Conservation (phyloP, 2,113 vertebrate species). For the Aramus guarauna region DNA sequence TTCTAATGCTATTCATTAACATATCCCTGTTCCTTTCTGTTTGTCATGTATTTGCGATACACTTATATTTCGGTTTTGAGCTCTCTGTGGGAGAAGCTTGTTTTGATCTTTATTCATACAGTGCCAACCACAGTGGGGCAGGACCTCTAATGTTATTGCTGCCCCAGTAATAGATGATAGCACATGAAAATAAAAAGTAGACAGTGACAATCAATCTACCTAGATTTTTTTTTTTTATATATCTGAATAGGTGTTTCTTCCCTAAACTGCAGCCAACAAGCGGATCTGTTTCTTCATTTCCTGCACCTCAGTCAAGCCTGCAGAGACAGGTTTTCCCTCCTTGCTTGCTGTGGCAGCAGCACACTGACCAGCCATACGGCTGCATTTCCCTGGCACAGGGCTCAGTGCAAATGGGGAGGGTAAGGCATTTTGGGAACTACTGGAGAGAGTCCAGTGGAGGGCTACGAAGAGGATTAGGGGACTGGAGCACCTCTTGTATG, state of each 20-base stretch:
- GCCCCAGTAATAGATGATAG: neutral
- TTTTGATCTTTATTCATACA: neutral
- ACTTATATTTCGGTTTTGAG: neutral
- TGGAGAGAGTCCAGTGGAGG: no score
- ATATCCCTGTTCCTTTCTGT: neutral
- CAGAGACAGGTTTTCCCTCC: neutral
- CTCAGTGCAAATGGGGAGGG: neutral
- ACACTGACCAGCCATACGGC: rapidly evolving
- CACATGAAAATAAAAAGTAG: neutral
- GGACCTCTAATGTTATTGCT: neutral
- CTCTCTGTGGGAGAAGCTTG: neutral
- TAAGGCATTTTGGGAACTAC: neutral
- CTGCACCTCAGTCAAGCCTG: neutral
- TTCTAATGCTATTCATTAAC: neutral
- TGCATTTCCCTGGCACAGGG: neutral
- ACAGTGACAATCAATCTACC: neutral
- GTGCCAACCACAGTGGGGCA: neutral
- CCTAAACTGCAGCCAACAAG: neutral
- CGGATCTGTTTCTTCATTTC: neutral
- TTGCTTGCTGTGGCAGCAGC: neutral
- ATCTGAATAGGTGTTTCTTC: neutral
- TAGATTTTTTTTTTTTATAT: neutral
- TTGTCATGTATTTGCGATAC: neutral
- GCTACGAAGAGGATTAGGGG: no score
- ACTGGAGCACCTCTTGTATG: no score